phyloP scores from a whole-genome alignment of 2,113 vertebrate genomes.

The Cinclus cinclus region DNA sequence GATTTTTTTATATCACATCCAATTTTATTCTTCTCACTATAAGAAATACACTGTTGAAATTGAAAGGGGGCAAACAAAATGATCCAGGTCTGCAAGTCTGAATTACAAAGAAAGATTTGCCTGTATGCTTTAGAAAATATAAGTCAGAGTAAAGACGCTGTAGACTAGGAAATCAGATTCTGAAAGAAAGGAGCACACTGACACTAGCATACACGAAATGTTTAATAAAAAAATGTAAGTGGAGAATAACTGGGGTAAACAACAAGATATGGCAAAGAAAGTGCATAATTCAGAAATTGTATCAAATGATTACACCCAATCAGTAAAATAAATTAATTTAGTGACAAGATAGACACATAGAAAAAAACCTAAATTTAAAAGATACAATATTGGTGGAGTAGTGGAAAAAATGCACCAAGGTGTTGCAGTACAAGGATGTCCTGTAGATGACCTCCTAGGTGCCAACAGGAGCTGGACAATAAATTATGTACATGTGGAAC shows the following conservation, averaged over 20 bases:
- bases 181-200: not conserved
- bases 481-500: not conserved
- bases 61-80: slow-evolving; percentile 20
- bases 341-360: not conserved
- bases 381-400: not conserved
- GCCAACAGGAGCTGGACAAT: not conserved
- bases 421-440: not conserved
- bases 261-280: not conserved
- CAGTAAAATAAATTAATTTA: not conserved
- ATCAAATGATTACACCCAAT: not conserved
- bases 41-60: not conserved
- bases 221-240: not conserved
- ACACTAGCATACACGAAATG: not conserved
- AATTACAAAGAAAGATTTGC: not conserved
- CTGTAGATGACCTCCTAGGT: not conserved
- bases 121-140: not conserved
- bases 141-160: not conserved
- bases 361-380: not conserved
- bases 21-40: not conserved
- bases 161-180: not conserved
- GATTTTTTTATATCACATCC: not conserved
- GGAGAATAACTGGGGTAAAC: not conserved
- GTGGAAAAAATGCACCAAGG: not conserved
- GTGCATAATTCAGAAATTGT: not conserved
- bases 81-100: not conserved